Evolutionary conservation across 2,888 invertebrate species (phyloP).

Genomic region (Linnaemya vulpina): DNA sequence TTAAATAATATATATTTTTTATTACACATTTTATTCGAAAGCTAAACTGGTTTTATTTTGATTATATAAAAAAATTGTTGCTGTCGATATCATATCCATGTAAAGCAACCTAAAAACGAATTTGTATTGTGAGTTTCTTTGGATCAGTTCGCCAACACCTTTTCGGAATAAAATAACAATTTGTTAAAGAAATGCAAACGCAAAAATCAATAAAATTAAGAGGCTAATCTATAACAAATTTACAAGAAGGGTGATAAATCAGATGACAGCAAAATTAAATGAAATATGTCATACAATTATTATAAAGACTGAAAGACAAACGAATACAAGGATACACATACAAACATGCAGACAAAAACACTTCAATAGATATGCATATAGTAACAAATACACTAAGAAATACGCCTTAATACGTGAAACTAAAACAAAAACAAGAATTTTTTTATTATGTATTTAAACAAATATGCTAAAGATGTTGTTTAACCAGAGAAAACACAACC

Average conservation of each 20-base stretch:
- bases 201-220: slow-evolving; percentile 79
- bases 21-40: too few species aligned
- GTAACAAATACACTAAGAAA: slow-evolving; percentile 27
- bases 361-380: slow-evolving; percentile 9
- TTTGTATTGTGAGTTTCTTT: slow-evolving; percentile 27
- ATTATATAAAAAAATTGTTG: neutral
- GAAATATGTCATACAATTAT: slow-evolving; percentile 79
- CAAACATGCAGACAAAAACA: slow-evolving; percentile 17
- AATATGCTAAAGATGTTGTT: slow-evolving; percentile 71
- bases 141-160: slow-evolving; percentile 50
- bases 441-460: slow-evolving; percentile 33
- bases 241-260: slow-evolving; percentile 82
- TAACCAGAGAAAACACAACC: slow-evolving; percentile 69
- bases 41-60: slow-evolving; percentile 11
- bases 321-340: slow-evolving; percentile 20
- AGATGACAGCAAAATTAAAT: slow-evolving; percentile 83
- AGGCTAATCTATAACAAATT: slow-evolving; percentile 78
- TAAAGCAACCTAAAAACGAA: slow-evolving; percentile 8
- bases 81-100: neutral
- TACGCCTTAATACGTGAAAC: slow-evolving; percentile 55
- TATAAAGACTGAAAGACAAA: slow-evolving; percentile 40
- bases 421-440: slow-evolving; percentile 37
- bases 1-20: neutral
- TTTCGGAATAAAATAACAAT: slow-evolving; percentile 50
- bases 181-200: slow-evolving; percentile 60